Evolutionary conservation across 2,113 vertebrate genomes (phyloP).

Genomic region (Phyllostomus hastatus): DNA sequence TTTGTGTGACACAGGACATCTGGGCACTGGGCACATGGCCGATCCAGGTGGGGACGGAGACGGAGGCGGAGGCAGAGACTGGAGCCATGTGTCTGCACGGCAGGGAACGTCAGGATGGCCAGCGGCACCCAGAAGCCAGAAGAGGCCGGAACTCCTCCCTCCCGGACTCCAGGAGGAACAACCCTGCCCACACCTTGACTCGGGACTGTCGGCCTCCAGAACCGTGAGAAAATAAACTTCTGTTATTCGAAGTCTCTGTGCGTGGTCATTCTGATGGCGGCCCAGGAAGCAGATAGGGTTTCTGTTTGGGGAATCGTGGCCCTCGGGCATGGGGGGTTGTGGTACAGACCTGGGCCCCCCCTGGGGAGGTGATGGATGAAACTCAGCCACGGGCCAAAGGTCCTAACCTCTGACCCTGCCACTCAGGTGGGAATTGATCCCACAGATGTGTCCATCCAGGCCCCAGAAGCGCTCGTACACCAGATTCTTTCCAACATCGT

Average conservation of each 20-base stretch:
- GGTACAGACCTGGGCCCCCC: accelerated
- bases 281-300: accelerated
- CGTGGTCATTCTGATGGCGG: accelerated
- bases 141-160: neutral
- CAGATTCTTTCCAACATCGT: neutral
- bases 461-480: neutral
- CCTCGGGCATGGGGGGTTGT: accelerated
- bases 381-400: neutral
- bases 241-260: neutral
- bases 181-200: neutral
- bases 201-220: neutral
- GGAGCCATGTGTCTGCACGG: accelerated
- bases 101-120: accelerated
- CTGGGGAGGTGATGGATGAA: neutral
- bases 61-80: neutral
- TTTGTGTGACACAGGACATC: neutral
- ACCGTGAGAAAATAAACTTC: no score
- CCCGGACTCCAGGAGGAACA: neutral
- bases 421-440: neutral
- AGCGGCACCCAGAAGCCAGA: neutral
- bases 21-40: accelerated
- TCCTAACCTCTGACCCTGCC: neutral
- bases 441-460: neutral
- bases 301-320: accelerated
- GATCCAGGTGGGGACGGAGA: neutral